Evolutionary conservation across 2,797 vertebrate species (phyloP).

Genomic region (Paratrypauchen microcephalus): DNA sequence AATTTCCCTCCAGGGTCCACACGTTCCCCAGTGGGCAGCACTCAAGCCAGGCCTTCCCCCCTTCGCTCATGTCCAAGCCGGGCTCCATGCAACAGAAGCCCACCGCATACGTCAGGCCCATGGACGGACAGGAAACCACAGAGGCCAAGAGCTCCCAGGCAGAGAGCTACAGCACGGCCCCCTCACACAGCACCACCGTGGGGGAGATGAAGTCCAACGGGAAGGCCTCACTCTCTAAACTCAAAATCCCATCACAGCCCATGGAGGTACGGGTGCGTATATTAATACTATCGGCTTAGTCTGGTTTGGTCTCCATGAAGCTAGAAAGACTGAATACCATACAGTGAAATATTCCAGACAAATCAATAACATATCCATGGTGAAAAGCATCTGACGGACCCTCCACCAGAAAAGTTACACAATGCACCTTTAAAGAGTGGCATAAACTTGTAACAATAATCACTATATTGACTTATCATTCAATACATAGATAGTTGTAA

Average conservation of each 20-base stretch:
- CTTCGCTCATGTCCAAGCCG: constrained; percentile 94
- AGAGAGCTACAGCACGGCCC: constrained; percentile 85
- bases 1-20: constrained; percentile 75
- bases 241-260: constrained; percentile 94
- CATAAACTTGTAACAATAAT: no score
- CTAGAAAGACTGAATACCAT: no score
- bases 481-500: no score
- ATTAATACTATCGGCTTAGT: neutral
- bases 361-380: no score
- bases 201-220: constrained; percentile 92
- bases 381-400: no score
- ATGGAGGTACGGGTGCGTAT: constrained; percentile 82
- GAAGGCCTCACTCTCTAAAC: constrained; percentile 94
- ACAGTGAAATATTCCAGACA: no score
- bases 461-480: no score
- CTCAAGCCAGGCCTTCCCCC: constrained; percentile 91
- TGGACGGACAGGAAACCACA: constrained; percentile 97
- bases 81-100: constrained; percentile 96
- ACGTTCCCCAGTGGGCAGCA: constrained; percentile 89
- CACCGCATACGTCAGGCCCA: constrained; percentile 98
- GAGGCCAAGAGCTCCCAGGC: constrained; percentile 91
- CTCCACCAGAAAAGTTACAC: no score
- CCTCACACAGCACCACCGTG: constrained; percentile 85
- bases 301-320: no score
- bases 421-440: no score